Conservation (phyloP, 1,140 invertebrate species). For the Pseudomyrmex gracilis region DNA sequence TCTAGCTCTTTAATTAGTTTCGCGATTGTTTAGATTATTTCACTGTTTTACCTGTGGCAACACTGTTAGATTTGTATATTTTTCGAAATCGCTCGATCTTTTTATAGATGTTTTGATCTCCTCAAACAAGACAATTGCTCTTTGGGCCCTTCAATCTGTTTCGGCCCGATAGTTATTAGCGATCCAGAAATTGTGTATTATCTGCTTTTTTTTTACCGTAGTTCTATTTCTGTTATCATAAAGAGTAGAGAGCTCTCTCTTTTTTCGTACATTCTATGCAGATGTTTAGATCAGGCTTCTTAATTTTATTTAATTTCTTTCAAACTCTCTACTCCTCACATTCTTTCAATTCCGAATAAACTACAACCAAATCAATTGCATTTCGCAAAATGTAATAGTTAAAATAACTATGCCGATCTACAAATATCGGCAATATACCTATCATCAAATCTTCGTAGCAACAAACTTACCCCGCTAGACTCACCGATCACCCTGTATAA, state of each 20-base stretch:
- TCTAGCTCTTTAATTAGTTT: background rate
- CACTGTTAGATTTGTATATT: background rate
- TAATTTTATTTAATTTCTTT: constrained; percentile 17
- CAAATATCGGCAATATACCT: constrained; percentile 17
- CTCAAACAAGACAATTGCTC: background rate
- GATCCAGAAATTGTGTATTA: background rate
- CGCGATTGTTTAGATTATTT: background rate
- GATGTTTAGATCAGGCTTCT: background rate
- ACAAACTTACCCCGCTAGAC: constrained; percentile 25
- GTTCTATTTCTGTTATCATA: background rate
- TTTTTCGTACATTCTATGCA: background rate
- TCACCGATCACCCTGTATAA: constrained; percentile 61
- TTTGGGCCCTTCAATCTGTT: background rate
- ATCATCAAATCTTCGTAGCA: constrained; percentile 13
- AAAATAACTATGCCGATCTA: constrained; percentile 27
- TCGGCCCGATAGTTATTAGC: background rate
- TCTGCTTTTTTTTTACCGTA: background rate
- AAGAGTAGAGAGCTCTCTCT: background rate
- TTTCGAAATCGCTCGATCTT: background rate
- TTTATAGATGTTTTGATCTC: too few relatives aligned
- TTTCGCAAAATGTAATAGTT: constrained; percentile 30
- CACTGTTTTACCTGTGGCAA: background rate
- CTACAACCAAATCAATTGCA: constrained; percentile 26
- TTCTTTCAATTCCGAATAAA: constrained; percentile 32
- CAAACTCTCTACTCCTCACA: background rate